phyloP scores from a whole-genome alignment of 1,140 invertebrate species.

The Plectrocnemia conspersa region DNA sequence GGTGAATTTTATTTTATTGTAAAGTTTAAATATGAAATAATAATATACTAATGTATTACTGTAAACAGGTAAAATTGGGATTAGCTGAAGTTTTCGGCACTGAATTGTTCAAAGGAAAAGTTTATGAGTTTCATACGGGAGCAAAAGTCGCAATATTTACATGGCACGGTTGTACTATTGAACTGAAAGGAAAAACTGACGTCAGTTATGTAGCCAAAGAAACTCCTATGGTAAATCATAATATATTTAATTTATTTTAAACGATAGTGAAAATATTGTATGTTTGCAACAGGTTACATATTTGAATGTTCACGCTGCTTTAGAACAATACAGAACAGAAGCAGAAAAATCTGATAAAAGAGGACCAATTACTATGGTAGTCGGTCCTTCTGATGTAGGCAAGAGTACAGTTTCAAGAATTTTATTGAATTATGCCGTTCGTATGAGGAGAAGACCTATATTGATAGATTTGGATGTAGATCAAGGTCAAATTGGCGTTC shows the following conservation, averaged over 20 bases:
- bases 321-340: conserved; percentile 83
- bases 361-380: conserved; percentile 84
- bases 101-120: conserved; percentile 89
- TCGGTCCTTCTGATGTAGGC: conserved; percentile 93
- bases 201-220: conserved; percentile 92
- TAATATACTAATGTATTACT: conserved; percentile 2
- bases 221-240: conserved; percentile 77
- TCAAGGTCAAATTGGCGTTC: conserved; percentile 88
- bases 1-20: conserved; percentile 49
- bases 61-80: conserved; percentile 72
- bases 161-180: conserved; percentile 87
- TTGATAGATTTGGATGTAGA: conserved; percentile 96
- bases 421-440: conserved; percentile 89
- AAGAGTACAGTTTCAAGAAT: conserved; percentile 90
- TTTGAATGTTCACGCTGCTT: conserved; percentile 88
- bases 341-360: conserved; percentile 68
- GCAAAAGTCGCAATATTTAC: conserved; percentile 95
- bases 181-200: conserved; percentile 82
- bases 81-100: conserved; percentile 96
- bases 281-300: conserved; percentile 68
- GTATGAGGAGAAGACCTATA: conserved; percentile 79
- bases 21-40: background rate
- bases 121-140: conserved; percentile 84
- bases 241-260: conserved; percentile 1
- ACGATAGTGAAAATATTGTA: no score